Evolutionary conservation across 2,888 invertebrate genomes (phyloP).

Genomic region (Heterodera filipjevi): DNA sequence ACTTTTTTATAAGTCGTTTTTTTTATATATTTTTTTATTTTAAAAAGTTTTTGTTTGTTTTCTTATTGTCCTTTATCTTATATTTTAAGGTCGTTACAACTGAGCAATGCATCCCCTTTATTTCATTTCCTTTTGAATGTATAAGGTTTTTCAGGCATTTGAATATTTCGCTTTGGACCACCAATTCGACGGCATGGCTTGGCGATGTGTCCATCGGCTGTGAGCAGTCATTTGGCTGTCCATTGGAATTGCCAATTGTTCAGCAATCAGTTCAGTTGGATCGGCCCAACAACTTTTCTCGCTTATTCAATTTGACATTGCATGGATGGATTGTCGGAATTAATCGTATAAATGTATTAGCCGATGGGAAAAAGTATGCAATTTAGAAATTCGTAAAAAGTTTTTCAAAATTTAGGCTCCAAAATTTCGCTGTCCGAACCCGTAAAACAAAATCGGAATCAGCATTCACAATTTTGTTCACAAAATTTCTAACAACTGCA

Average conservation of each 20-base stretch:
- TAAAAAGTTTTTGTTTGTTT: too few relatives aligned
- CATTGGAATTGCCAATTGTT: neutral
- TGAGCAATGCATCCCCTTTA: too few relatives aligned
- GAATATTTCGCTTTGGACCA: neutral
- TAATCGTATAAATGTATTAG: neutral
- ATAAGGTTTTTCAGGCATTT: neutral
- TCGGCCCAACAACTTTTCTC: neutral
- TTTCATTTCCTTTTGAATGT: too few relatives aligned
- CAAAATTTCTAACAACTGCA: neutral
- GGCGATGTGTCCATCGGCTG: neutral
- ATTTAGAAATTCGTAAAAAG: too few relatives aligned
- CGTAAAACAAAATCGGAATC: neutral
- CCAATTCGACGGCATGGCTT: slow-evolving; percentile 4
- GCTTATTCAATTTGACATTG: neutral
- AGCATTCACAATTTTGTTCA: neutral
- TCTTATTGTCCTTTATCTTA: too few relatives aligned
- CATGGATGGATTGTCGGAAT: neutral
- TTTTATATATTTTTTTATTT: too few relatives aligned
- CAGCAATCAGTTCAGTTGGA: neutral
- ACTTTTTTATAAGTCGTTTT: too few relatives aligned
- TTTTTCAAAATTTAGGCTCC: neutral
- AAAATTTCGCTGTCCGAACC: neutral
- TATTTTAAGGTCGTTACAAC: too few relatives aligned
- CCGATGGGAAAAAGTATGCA: neutral
- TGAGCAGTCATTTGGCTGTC: neutral